Base-by-base conservation (phyloP, 2,113 vertebrate species). In the Circaetus cinerascens region DNA sequence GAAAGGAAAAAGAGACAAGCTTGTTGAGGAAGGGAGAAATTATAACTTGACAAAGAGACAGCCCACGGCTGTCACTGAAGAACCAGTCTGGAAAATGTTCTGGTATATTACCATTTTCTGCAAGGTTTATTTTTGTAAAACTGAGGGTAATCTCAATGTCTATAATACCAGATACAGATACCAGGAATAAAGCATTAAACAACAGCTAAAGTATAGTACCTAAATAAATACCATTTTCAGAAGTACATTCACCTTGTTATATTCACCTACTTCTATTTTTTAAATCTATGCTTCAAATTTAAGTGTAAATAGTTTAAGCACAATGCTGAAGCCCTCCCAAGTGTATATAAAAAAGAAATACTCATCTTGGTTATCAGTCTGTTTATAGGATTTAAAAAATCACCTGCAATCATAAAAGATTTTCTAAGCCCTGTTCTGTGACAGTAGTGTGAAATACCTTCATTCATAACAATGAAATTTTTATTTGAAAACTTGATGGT, bases 61-160 rank as follows among this genome's bases (percentile, higher is more conserved):
- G 55, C 77, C 90, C 23, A 90, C 16, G 1, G 45, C 72, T 84
- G 78, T 96, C 88, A 97, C 30, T 93, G 78, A 92, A 32, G 62
- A 93, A 82, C 11, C 38, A 94, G 90, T 86, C 78, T 76, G 75
- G 22, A 92, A 97, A 95, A 73, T 63, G 41, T 86, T 82, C 90
- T 93, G 50, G 17, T 76, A 36, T 92, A 85, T 92, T 90, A 88
- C 43, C 1, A 69, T 92, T 80, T 93, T 90, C 63, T 74, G 38
- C 55, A 88, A 72, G 9, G 55, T 77, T 90, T 90, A 55, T 92
- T 93, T 95, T 94, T 74, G n/a, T 88, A 64, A 80, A 93, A 80
- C 50, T 73, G 53, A 74, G 51, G 59, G 40, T 75, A 86, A 75
- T 63, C 56, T 92, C 83, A 68, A 3, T 50, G 43, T 77, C 64